Conservation (phyloP, 2,113 vertebrate genomes). For the Dolichallabes microphthalmus region DNA sequence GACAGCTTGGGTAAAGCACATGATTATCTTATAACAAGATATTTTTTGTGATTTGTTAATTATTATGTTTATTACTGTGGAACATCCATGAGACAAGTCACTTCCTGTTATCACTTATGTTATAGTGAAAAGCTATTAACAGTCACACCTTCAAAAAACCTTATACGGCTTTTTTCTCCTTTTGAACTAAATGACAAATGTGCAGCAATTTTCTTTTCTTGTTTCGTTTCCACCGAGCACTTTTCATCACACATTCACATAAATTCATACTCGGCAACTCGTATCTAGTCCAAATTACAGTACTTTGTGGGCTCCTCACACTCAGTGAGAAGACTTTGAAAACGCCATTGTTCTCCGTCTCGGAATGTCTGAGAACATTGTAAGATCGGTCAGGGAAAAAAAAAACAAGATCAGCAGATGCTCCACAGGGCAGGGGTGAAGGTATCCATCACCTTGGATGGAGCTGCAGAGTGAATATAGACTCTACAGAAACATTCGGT, state of each 20-base stretch:
- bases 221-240: too few species aligned
- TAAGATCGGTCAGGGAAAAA: too few species aligned
- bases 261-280: too few species aligned
- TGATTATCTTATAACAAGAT: not conserved
- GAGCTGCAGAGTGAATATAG: too few species aligned
- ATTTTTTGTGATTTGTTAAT: not conserved
- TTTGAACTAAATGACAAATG: not conserved
- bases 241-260: not conserved
- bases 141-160: too few species aligned
- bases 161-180: not conserved
- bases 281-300: too few species aligned
- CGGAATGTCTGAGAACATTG: not conserved
- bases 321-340: not conserved
- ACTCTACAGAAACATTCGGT: too few species aligned
- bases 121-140: too few species aligned
- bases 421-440: too few species aligned
- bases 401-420: too few species aligned
- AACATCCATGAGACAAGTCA: not conserved
- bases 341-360: too few species aligned
- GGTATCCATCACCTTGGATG: too few species aligned
- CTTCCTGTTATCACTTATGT: not conserved
- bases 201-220: not conserved
- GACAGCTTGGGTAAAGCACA: not conserved
- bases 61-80: not conserved
- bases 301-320: not conserved